Evolutionary conservation across 2,113 vertebrate genomes (phyloP).

Genomic region (Mesoclemmys tuberculata): DNA sequence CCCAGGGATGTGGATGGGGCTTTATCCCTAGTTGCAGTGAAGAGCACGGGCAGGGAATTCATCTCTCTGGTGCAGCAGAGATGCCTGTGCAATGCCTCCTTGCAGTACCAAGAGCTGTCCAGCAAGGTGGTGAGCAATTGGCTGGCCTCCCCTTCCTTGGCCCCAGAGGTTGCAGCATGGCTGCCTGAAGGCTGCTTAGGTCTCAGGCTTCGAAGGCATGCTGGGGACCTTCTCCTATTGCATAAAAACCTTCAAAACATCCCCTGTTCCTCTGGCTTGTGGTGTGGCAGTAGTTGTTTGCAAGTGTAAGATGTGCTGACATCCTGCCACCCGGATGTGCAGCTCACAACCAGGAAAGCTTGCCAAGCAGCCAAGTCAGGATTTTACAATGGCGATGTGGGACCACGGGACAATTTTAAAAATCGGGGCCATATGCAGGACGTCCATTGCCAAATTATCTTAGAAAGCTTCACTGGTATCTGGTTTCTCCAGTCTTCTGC

Average conservation of each 20-base stretch:
- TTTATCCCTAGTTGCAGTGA: not conserved
- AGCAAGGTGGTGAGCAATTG: not conserved
- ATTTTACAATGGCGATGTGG: not conserved
- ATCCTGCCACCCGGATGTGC: not conserved
- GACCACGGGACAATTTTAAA: not conserved
- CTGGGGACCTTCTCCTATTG: not conserved
- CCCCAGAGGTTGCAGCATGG: no score
- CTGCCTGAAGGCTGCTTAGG: no score
- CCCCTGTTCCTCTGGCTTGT: not conserved
- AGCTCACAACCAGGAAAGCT: no score
- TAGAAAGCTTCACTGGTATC: not conserved
- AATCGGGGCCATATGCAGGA: not conserved
- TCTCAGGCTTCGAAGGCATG: no score
- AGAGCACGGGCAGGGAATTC: not conserved
- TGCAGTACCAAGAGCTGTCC: not conserved
- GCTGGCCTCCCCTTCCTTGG: not conserved
- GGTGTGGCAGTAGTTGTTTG: not conserved
- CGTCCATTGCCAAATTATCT: not conserved
- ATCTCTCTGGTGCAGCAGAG: not conserved
- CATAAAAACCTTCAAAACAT: not conserved
- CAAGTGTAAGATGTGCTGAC: not conserved
- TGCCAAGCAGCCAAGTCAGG: not conserved
- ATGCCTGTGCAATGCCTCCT: not conserved
- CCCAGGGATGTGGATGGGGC: not conserved
- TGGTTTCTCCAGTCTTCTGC: not conserved